Percentiles rank a stretch among this genome's conserved stretches.
phyloP scores from a whole-genome alignment of 2,888 invertebrate species.

The Euphydryas editha region DNA sequence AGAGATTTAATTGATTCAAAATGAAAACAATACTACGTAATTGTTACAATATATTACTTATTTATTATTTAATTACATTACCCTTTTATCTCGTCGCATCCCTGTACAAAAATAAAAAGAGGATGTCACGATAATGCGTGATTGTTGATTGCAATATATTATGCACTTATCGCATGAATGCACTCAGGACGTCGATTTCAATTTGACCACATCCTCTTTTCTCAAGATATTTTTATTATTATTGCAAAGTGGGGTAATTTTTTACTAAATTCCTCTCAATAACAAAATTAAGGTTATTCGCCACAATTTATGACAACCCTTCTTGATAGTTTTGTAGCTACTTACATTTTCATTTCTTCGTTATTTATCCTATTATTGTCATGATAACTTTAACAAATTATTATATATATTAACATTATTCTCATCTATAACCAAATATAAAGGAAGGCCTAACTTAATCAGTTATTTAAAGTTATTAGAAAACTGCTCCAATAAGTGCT shows the following conservation, averaged over 20 bases:
- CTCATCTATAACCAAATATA: too few relatives aligned
- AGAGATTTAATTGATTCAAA: too few relatives aligned
- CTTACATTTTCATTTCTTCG: conserved; percentile 18
- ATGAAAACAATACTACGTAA: too few relatives aligned
- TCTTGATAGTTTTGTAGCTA: neutral
- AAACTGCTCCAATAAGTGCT: too few relatives aligned
- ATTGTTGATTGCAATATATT: conserved; percentile 74
- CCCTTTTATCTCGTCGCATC: conserved; percentile 46
- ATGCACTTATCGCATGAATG: conserved; percentile 70
- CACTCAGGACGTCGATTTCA: conserved; percentile 76
- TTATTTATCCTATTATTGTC: neutral
- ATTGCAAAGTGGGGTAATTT: conserved; percentile 52
- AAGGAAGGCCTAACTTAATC: too few relatives aligned
- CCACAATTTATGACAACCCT: conserved; percentile 22
- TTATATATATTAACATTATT: too few relatives aligned
- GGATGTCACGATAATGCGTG: conserved; percentile 69
- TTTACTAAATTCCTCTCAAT: conserved; percentile 45
- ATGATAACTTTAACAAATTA: too few relatives aligned
- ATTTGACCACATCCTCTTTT: conserved; percentile 80
- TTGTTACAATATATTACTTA: neutral
- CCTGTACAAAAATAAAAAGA: conserved; percentile 61
- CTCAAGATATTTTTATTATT: conserved; percentile 69
- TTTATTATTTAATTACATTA: neutral
- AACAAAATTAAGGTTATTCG: conserved; percentile 37
- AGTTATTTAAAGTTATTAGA: too few relatives aligned